Percentiles rank a stretch among this genome's conserved stretches.
These are phyloP conservation scores for Heliconius ismenius DNA, from an alignment of 2,888 invertebrate genomes.

Conservation along the genomic window DNA sequence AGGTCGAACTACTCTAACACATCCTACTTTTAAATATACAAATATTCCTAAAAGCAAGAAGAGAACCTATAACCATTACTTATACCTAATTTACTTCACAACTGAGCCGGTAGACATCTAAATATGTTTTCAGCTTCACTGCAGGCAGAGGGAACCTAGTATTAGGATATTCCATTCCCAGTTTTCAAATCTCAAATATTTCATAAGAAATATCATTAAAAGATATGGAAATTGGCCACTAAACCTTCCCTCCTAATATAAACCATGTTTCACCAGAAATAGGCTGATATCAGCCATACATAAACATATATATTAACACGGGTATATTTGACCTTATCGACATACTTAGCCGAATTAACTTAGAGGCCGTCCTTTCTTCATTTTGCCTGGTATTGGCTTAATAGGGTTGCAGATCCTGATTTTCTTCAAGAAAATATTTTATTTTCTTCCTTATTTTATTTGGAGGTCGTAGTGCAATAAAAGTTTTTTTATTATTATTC, in stretches of 20 bases:
- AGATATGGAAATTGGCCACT: not conserved
- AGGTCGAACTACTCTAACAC: too few species aligned
- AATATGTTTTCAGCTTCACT: too few species aligned
- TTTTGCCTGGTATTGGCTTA: constrained; percentile 52
- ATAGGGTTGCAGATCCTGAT: constrained; percentile 51
- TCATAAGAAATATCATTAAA: not conserved
- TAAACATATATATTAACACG: constrained; percentile 58
- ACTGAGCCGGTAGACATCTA: too few species aligned
- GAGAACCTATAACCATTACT: too few species aligned
- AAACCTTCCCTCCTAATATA: not conserved
- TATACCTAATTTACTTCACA: too few species aligned
- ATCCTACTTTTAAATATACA: too few species aligned
- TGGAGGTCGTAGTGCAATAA: not conserved
- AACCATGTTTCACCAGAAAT: constrained; percentile 10
- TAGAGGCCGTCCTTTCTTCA: constrained; percentile 57
- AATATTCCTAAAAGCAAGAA: too few species aligned
- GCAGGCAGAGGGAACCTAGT: too few species aligned
- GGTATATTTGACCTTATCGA: constrained; percentile 57
- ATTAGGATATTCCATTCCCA: too few species aligned
- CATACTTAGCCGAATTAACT: constrained; percentile 65
- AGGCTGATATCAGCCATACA: constrained; percentile 48
- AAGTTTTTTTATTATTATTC: too few species aligned
- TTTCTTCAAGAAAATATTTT: constrained; percentile 20
- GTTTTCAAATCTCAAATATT: too few species aligned
- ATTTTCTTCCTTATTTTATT: constrained; percentile 3